These are phyloP conservation scores for Pterophyllum scalare DNA, from an alignment of 2,113 vertebrate species.

Conservation along the genomic window DNA sequence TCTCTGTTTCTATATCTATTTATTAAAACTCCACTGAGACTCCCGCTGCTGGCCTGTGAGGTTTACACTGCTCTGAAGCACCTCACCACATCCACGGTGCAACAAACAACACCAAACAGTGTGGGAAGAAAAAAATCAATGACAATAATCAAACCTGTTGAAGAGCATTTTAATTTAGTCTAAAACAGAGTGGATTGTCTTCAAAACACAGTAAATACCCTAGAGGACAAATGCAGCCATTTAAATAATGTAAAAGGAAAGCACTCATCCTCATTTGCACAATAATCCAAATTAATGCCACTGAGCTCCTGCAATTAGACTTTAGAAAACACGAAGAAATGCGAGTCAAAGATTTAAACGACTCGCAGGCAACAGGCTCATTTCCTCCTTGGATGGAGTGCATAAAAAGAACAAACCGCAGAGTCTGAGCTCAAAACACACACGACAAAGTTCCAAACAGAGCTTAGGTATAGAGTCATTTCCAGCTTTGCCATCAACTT, in stretches of 20 bases:
- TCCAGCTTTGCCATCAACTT: conserved; percentile 48
- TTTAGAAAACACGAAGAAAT: conserved; percentile 6
- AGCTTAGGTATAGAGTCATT: background rate
- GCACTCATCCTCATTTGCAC: conserved; percentile 29
- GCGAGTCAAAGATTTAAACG: background rate
- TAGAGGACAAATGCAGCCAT: background rate
- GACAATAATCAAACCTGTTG: background rate
- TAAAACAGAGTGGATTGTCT: background rate
- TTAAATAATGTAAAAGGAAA: conserved; percentile 27
- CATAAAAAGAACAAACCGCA: conserved; percentile 4
- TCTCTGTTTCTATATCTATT: background rate
- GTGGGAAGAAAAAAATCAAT: background rate
- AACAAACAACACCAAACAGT: background rate
- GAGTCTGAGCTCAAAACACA: background rate
- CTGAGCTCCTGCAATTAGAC: conserved; percentile 45
- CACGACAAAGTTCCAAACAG: background rate
- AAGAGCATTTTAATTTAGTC: background rate
- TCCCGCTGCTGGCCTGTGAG: background rate
- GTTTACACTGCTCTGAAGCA: background rate
- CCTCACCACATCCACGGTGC: background rate
- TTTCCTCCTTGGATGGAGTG: background rate
- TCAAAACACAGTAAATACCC: background rate
- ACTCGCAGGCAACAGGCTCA: background rate
- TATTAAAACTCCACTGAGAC: background rate
- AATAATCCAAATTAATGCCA: conserved; percentile 36